Conservation (phyloP, 2,797 vertebrate genomes). For the Sebastes nivosus region DNA sequence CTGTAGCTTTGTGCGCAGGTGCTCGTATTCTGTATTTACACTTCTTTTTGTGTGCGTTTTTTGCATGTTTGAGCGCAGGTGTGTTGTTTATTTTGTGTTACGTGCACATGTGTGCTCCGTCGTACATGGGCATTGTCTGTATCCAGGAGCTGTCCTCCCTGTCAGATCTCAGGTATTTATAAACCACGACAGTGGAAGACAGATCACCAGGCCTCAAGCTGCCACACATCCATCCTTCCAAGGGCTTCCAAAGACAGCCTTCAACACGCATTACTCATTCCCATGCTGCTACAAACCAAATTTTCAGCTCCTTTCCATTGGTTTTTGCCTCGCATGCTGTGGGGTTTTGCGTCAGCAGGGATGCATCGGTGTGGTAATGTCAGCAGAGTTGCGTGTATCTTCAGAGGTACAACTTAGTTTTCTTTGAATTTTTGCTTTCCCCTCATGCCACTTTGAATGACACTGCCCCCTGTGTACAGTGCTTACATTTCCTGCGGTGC, state of each 20-base stretch:
- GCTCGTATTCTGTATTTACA: constrained; percentile 11
- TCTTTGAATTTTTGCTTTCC: constrained; percentile 33
- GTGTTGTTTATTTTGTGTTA: constrained; percentile 18
- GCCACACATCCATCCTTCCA: constrained; percentile 64
- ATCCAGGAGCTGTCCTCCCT: constrained; percentile 46
- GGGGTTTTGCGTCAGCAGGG: constrained; percentile 5
- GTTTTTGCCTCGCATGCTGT: neutral
- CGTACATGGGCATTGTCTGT: constrained; percentile 3
- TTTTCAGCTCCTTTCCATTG: constrained; percentile 33
- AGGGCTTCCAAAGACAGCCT: constrained; percentile 67
- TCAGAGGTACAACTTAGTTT: constrained; percentile 32
- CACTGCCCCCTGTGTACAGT: constrained; percentile 31
- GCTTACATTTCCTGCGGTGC: constrained; percentile 41
- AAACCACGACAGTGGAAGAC: constrained; percentile 64
- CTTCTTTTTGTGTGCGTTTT: neutral
- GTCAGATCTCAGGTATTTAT: constrained; percentile 72
- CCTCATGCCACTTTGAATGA: constrained; percentile 29
- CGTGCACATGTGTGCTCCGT: neutral
- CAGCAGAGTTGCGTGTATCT: constrained; percentile 20
- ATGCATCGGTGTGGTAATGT: neutral
- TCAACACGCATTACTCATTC: constrained; percentile 64
- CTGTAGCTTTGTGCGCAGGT: constrained; percentile 38
- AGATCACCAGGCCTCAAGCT: constrained; percentile 62
- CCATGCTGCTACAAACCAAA: constrained; percentile 33
- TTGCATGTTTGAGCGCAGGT: neutral